Conservation (phyloP, 2,113 vertebrate genomes). For the Ictalurus furcatus region DNA sequence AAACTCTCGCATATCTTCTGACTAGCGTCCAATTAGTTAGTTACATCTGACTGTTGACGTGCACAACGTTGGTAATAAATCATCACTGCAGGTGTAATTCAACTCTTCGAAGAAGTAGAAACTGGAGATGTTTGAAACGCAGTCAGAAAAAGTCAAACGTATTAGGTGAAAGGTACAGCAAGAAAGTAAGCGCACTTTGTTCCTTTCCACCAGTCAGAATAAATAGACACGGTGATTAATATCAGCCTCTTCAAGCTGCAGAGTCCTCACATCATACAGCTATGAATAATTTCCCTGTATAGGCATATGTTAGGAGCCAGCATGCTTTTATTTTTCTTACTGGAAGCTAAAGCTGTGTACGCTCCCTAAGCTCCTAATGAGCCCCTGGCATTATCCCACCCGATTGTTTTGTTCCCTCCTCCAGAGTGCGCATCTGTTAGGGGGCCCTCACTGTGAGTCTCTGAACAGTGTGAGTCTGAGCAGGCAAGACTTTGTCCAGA, state of each 20-base stretch:
- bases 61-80: not conserved
- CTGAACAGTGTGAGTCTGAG: conserved; percentile 32
- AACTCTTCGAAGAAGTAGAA: not conserved
- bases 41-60: not conserved
- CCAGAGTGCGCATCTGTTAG: conserved; percentile 35
- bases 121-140: not conserved
- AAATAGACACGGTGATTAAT: not conserved
- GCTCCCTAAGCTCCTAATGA: conserved; percentile 31
- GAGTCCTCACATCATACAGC: not conserved
- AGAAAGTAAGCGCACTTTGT: not conserved
- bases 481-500: conserved; percentile 39
- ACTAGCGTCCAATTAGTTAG: not conserved
- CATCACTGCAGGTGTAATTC: too few species aligned
- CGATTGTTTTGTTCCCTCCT: conserved; percentile 9
- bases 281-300: not conserved
- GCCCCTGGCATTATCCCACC: conserved; percentile 31
- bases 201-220: not conserved
- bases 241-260: not conserved
- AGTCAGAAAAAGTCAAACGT: not conserved
- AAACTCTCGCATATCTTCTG: not conserved
- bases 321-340: not conserved
- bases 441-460: conserved; percentile 23
- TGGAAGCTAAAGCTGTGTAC: conserved; percentile 9
- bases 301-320: conserved; percentile 24
- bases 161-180: not conserved